Percentiles rank a stretch among this genome's conserved stretches.
Conservation (phyloP, 1,140 invertebrate genomes). For the Atta cephalotes region DNA sequence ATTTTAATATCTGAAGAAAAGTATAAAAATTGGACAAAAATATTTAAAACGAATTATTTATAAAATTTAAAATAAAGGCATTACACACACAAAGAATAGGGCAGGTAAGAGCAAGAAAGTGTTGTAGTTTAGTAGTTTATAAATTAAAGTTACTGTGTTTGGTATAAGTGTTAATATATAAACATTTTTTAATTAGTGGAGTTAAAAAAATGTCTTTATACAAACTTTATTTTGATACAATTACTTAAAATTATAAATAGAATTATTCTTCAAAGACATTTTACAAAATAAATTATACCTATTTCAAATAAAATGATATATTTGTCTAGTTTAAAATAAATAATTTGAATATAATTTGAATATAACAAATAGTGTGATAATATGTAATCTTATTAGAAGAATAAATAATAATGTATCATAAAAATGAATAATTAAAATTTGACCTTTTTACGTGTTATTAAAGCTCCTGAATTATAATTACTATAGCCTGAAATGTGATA, state of each 20-base stretch:
- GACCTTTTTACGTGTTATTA: too few relatives aligned
- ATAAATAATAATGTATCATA: neutral
- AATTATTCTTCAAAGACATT: neutral
- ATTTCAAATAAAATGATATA: too few relatives aligned
- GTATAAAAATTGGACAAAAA: constrained; percentile 69
- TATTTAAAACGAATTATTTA: constrained; percentile 54
- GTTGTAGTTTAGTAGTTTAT: constrained; percentile 41
- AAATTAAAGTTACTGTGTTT: neutral
- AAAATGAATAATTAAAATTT: too few relatives aligned
- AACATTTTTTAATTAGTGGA: constrained; percentile 1
- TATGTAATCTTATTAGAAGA: too few relatives aligned
- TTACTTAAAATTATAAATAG: neutral
- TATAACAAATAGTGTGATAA: too few relatives aligned
- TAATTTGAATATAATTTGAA: too few relatives aligned
- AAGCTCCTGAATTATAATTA: too few relatives aligned
- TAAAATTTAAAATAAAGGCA: constrained; percentile 61
- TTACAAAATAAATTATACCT: too few relatives aligned
- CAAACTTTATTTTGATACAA: neutral
- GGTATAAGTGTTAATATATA: neutral
- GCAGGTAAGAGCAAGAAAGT: constrained; percentile 62
- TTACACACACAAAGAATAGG: constrained; percentile 49
- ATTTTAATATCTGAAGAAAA: constrained; percentile 71
- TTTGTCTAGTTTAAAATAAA: too few relatives aligned
- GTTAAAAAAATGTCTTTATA: neutral
- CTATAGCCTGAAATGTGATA: too few relatives aligned